phyloP scores from a whole-genome alignment of 2,797 vertebrate species.

The Platalea minor region DNA sequence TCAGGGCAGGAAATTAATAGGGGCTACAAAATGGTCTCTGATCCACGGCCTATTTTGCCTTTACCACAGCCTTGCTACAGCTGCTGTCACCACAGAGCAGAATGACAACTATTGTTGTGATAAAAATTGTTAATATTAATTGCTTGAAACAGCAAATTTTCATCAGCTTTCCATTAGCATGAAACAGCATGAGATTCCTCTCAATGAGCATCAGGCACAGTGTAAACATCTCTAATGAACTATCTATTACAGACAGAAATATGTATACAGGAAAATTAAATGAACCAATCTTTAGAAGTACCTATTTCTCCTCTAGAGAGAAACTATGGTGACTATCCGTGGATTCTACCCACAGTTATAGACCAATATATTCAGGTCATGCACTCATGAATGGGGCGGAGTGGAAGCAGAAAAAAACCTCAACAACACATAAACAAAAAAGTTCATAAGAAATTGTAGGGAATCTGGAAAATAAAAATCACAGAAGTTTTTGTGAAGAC shows the following conservation, averaged over 20 bases:
- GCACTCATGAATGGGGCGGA: rapidly evolving
- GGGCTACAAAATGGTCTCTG: neutral
- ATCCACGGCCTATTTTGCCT: neutral
- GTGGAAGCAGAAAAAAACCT: neutral
- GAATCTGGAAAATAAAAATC: neutral
- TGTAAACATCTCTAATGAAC: constrained; percentile 42
- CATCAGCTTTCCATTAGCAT: constrained; percentile 43
- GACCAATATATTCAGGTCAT: neutral
- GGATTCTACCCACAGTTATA: neutral
- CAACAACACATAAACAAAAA: neutral
- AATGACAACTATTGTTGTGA: neutral
- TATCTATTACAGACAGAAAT: constrained; percentile 16
- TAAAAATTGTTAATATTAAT: constrained; percentile 44
- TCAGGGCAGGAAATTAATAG: neutral
- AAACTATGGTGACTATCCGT: neutral
- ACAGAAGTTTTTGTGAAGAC: neutral
- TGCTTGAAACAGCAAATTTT: constrained; percentile 28
- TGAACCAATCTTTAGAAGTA: neutral
- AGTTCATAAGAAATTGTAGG: neutral
- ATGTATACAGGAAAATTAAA: constrained; percentile 18
- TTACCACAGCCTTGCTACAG: neutral
- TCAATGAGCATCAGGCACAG: neutral
- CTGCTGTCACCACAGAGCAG: neutral
- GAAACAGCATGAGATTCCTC: constrained; percentile 23
- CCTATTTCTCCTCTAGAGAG: neutral